phyloP scores from a whole-genome alignment of 2,888 invertebrate genomes.

The Agelastica alni region DNA sequence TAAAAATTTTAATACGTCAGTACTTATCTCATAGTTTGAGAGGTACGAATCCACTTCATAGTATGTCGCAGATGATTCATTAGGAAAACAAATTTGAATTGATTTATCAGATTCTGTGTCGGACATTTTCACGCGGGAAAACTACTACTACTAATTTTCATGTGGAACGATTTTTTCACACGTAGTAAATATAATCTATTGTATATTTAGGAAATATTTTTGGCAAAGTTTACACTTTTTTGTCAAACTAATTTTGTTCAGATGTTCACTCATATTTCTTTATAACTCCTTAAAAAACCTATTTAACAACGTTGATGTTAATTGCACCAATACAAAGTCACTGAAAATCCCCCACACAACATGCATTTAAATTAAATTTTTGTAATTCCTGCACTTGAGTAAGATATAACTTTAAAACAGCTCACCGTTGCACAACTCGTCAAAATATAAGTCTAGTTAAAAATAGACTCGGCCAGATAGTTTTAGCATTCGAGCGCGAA shows the following conservation, averaged over 20 bases:
- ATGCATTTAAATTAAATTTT: conserved; percentile 27
- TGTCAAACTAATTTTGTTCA: conserved; percentile 1
- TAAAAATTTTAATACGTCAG: conserved; percentile 17
- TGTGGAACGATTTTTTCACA: conserved; percentile 8
- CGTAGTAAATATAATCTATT: conserved; percentile 8
- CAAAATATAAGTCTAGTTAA: conserved; percentile 31
- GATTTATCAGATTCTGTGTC: not conserved
- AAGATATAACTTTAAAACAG: conserved; percentile 15
- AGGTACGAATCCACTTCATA: conserved; percentile 11
- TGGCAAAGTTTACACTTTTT: conserved; percentile 28
- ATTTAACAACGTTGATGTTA: conserved; percentile 2
- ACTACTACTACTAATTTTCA: too few species aligned
- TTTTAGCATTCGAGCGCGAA: conserved; percentile 34
- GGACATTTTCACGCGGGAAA: conserved; percentile 18
- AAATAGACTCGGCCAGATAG: conserved; percentile 38
- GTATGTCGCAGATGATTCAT: conserved; percentile 20
- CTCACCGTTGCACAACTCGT: conserved; percentile 32
- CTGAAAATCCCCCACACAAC: conserved; percentile 21
- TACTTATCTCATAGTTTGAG: conserved; percentile 11
- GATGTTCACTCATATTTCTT: conserved; percentile 12
- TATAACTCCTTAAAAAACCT: not conserved
- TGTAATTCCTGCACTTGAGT: conserved; percentile 25
- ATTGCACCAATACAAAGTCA: conserved; percentile 23
- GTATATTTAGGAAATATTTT: conserved; percentile 41
- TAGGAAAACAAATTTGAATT: conserved; percentile 25